Base-by-base conservation (phyloP, 2,113 vertebrate species). In the Rafetus swinhoei region DNA sequence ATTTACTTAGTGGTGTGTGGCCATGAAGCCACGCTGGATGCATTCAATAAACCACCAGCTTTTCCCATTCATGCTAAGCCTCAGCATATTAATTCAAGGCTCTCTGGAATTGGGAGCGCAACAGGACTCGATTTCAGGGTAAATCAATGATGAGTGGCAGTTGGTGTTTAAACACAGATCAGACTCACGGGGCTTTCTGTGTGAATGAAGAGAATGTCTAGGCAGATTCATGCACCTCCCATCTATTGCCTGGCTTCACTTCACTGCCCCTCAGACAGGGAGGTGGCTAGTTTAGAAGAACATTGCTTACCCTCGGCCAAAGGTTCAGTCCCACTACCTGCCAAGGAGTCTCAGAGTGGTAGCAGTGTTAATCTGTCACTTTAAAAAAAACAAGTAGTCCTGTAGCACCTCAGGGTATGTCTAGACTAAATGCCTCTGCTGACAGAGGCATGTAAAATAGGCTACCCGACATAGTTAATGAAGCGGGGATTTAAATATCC, bases 11-110 rank as follows among this genome's bases (percentile, higher is more conserved):
- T 62, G 82, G 65, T 60, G 87, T 79, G 84, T 77, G 81, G 85
- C 89, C 11, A 65, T 79, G 89, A 81, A 80, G 25, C 50, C 39
- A 60, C 54, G 62, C 84, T 90, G 55, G 79, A 93, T 27, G 10
- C 72, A 87, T 93, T 95, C 74, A 92, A 85, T 76, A 90, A 65
- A 74, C n/a, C n/a, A 35, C 22, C 76, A 95, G 57, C 29, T 92
- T 79, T 90, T 88, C 79, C 62, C 94, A 86, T 81, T 94, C 74
- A 56, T 52, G 13, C 9, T 86, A 89, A 92, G 24, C 53, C 56
- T 89, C 84, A 89, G 69, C n/a, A 72, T 88, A 92, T 93, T 93
- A 86, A n/a, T 85, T 95, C 86, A 89, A 94, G 59, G 35, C 57
- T 94, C 54, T 91, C 55, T 55, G 45, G 94, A 93, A 90, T 74